These are phyloP conservation scores for Synanthedon andrenaeformis DNA, from an alignment of 2,888 invertebrate species.

Conservation along the genomic window DNA sequence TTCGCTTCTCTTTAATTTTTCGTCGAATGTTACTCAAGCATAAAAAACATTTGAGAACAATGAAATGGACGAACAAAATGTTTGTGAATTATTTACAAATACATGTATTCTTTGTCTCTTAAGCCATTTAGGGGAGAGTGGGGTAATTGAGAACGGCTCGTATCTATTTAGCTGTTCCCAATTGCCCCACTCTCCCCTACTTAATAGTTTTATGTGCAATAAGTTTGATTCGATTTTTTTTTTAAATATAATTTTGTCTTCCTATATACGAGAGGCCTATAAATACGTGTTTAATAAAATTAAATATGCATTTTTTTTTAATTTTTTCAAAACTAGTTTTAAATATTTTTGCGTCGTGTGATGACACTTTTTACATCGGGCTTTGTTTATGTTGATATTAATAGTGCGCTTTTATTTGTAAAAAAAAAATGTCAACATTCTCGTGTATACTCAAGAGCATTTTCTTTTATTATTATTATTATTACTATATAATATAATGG, in stretches of 20 bases:
- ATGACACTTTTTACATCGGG: too few relatives aligned
- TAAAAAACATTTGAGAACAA: slow-evolving; percentile 16
- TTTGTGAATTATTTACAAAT: neutral
- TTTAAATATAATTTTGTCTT: slow-evolving; percentile 26
- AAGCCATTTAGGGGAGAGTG: slow-evolving; percentile 4
- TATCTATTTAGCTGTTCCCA: too few relatives aligned
- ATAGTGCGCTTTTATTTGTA: neutral
- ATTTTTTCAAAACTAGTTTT: slow-evolving; percentile 17
- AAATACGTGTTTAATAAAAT: slow-evolving; percentile 13
- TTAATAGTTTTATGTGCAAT: slow-evolving; percentile 13
- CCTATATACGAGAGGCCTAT: slow-evolving; percentile 26
- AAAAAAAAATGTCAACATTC: neutral
- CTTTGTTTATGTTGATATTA: slow-evolving; percentile 1
- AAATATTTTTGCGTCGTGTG: slow-evolving; percentile 12
- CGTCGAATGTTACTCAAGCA: slow-evolving; percentile 27
- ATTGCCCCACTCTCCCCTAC: too few relatives aligned
- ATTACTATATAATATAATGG: neutral
- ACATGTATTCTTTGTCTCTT: neutral
- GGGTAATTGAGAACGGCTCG: too few relatives aligned
- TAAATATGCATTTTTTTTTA: slow-evolving; percentile 23
- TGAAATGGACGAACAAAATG: neutral
- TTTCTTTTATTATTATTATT: neutral
- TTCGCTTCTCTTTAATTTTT: slow-evolving; percentile 20
- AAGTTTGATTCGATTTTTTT: slow-evolving; percentile 16
- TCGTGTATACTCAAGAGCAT: neutral